Evolutionary conservation across 2,113 vertebrate species (phyloP), one percentile per base, ranked within the genome.

Genomic region (Phalacrocorax pelagicus): DNA sequence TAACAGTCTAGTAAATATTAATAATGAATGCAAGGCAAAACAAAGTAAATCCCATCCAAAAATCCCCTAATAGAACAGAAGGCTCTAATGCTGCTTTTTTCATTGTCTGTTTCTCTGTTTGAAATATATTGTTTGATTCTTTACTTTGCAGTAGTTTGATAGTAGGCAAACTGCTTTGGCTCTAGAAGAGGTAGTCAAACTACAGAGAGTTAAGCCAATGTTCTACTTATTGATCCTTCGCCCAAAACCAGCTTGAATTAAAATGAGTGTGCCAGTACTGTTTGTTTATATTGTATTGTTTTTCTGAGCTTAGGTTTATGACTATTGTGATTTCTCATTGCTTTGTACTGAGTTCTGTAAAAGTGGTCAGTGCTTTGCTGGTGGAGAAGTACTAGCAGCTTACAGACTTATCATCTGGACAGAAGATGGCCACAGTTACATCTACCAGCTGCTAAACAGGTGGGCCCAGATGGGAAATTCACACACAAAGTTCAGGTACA

Each of bases 391-490:
- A 65, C 97, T 98, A 17, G 98, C 98, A 26, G 97, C 98, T 74
- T 96, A 98, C 97, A 97, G 98, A 94, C 94, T 98, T 66, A 98
- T 99, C 89, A 93, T 98, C 94, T 99, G 98, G 98, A 98, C 98
- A 22, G 97, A 98, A 91, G 98, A 98, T 47, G 98, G 98, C 78
- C 97, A 97, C 92, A 97, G 98, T 92, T 98, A 97, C 69, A 98
- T 99, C 97, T 98, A 98, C 98, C 98, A 99, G 98, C 98, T 99
- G 98, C 98, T 98, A 54, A 98, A 98, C 98, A 99, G 98, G 98
- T 99, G 98, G 98, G 98, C 95, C 97, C 97, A 98, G 97, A 98
- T 97, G 97, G 98, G 97, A 92, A 96, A 96, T 15, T 93, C 91
- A 79, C 96, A 97, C 89, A 95, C 93, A 95, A 97, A 97, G 96